These are phyloP conservation scores for Cydia pomonella DNA, from an alignment of 1,140 invertebrate genomes.

Conservation along the genomic window DNA sequence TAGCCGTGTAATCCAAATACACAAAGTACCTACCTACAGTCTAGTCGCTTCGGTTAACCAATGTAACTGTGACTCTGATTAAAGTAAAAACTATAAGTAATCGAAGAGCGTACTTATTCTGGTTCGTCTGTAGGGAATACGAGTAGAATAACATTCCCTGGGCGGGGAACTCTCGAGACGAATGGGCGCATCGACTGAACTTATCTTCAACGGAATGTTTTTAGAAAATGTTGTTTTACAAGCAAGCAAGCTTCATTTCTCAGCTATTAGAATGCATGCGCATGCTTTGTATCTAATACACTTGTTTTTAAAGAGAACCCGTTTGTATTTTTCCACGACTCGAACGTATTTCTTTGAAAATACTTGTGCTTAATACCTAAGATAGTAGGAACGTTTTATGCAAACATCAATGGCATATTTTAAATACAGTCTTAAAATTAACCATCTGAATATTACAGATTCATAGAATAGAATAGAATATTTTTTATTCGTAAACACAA, in stretches of 20 bases:
- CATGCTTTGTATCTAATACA: slow-evolving; percentile 17
- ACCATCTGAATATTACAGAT: background rate
- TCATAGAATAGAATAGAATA: too few species aligned
- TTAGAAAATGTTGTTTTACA: slow-evolving; percentile 12
- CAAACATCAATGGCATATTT: background rate
- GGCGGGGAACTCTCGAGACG: background rate
- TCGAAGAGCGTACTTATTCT: background rate
- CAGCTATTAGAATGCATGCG: slow-evolving; percentile 21
- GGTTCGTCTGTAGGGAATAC: background rate
- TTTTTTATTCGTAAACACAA: too few species aligned
- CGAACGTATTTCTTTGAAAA: slow-evolving; percentile 5
- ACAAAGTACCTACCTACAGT: too few species aligned
- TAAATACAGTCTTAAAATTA: background rate
- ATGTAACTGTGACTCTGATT: background rate
- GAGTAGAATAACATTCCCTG: too few species aligned
- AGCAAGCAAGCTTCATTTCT: slow-evolving; percentile 8
- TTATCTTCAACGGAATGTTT: slow-evolving; percentile 18
- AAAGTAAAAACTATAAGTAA: background rate
- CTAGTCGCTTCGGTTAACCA: background rate
- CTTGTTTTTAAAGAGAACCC: slow-evolving; percentile 18
- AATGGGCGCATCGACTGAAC: slow-evolving; percentile 13
- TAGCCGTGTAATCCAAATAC: background rate
- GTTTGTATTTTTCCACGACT: slow-evolving; percentile 13
- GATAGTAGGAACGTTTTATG: background rate
- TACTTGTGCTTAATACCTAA: background rate